phyloP scores from a whole-genome alignment of 2,888 invertebrate species.

The Tuberolachnus salignus region DNA sequence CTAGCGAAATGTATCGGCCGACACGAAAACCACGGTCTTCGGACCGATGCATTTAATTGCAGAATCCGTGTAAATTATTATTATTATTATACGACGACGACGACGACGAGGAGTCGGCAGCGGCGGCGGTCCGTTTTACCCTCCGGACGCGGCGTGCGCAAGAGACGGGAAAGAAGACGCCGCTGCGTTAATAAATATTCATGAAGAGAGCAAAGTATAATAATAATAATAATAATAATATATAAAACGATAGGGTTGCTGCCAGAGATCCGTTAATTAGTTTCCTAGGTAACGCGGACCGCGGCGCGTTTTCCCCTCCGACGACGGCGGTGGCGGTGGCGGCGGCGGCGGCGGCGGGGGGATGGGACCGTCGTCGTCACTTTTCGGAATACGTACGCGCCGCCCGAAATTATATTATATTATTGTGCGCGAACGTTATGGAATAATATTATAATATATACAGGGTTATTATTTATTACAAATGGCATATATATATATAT shows the following conservation, averaged over 20 bases:
- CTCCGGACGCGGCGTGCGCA: neutral
- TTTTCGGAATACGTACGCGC: no score
- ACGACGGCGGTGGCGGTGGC: neutral
- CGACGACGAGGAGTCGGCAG: no score
- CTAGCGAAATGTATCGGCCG: no score
- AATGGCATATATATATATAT: no score
- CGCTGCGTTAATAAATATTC: constrained; percentile 51
- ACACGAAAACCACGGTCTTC: constrained; percentile 20
- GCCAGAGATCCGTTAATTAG: constrained; percentile 50
- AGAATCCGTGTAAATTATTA: no score
- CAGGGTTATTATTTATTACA: no score
- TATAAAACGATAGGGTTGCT: constrained; percentile 38
- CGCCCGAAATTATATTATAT: no score
- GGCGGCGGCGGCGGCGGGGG: no score
- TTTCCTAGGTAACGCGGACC: constrained; percentile 55
- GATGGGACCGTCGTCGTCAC: no score
- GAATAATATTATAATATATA: constrained; percentile 10
- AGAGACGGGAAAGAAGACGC: neutral
- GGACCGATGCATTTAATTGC: constrained; percentile 40
- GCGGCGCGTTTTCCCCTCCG: neutral
- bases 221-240: no score
- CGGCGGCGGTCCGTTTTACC: neutral
- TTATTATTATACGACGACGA: no score
- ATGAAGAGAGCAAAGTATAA: constrained; percentile 42
- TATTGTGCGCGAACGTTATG: neutral